phyloP scores from a whole-genome alignment of 2,113 vertebrate species.

The Semnornis frantzii region DNA sequence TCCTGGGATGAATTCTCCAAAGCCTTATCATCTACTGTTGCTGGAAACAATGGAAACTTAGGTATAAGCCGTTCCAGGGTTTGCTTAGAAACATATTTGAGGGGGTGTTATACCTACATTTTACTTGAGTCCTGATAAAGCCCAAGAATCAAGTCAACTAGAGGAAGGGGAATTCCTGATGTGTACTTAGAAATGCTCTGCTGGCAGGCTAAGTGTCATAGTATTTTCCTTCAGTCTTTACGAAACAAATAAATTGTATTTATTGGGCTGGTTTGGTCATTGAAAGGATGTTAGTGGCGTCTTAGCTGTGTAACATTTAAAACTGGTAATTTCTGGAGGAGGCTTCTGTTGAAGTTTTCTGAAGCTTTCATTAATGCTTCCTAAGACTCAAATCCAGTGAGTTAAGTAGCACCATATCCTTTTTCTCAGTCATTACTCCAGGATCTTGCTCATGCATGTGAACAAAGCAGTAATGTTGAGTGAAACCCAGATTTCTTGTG shows the following conservation, averaged over 20 bases:
- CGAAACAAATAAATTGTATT: background rate
- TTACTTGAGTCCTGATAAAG: background rate
- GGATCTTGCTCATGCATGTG: background rate
- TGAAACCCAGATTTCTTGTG: background rate
- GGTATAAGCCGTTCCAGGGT: constrained; percentile 73
- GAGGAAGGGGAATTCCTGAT: background rate
- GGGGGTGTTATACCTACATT: background rate
- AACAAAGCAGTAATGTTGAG: background rate
- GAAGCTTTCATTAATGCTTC: background rate
- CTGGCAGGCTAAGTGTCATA: background rate
- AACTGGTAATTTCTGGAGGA: background rate
- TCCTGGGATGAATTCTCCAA: constrained; percentile 90
- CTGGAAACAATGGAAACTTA: constrained; percentile 89
- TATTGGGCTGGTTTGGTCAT: background rate
- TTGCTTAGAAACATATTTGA: background rate
- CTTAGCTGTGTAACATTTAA: background rate
- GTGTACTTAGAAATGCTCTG: background rate
- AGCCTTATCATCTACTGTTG: constrained; percentile 78
- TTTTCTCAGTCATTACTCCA: background rate
- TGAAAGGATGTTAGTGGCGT: background rate
- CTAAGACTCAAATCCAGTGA: background rate
- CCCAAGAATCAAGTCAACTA: background rate
- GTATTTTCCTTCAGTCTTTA: background rate
- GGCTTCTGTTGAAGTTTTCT: background rate
- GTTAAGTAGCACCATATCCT: background rate